phyloP scores from a whole-genome alignment of 2,113 vertebrate genomes.

The Chitala chitala region DNA sequence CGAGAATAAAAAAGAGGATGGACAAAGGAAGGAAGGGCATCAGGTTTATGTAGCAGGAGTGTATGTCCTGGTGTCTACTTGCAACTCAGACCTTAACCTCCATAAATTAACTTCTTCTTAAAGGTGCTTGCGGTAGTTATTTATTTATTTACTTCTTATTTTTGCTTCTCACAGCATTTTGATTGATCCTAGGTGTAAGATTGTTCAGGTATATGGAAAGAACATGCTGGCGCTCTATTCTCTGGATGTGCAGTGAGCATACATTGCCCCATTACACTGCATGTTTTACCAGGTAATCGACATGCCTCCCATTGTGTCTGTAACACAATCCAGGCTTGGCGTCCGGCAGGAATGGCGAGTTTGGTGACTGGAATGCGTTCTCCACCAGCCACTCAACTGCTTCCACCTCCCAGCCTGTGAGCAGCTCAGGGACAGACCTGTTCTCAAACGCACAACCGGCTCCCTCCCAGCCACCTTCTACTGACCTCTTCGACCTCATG shows the following conservation, averaged over 20 bases:
- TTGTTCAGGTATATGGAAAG: neutral
- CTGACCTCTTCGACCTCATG: conserved; percentile 87
- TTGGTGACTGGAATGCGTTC: conserved; percentile 95
- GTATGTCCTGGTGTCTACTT: no score
- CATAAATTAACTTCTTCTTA: no score
- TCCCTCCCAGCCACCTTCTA: conserved; percentile 49
- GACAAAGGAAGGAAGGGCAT: no score
- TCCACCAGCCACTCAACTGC: conserved; percentile 70
- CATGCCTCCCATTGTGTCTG: neutral
- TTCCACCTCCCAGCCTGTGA: conserved; percentile 54
- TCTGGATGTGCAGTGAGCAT: no score
- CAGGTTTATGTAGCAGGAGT: no score
- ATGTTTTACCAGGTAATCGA: no score
- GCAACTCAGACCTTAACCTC: no score
- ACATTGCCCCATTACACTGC: no score
- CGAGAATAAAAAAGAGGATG: no score
- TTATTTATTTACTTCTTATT: no score
- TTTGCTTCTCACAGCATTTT: no score
- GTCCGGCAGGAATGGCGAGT: conserved; percentile 78
- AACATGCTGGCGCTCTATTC: neutral
- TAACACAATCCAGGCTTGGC: conserved; percentile 51
- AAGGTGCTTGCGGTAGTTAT: no score
- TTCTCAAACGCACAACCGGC: conserved; percentile 53
- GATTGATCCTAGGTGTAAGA: neutral
- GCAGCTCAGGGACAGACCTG: conserved; percentile 50